Evolutionary conservation across 2,797 vertebrate genomes (phyloP).

Genomic region (Taeniopygia guttata): DNA sequence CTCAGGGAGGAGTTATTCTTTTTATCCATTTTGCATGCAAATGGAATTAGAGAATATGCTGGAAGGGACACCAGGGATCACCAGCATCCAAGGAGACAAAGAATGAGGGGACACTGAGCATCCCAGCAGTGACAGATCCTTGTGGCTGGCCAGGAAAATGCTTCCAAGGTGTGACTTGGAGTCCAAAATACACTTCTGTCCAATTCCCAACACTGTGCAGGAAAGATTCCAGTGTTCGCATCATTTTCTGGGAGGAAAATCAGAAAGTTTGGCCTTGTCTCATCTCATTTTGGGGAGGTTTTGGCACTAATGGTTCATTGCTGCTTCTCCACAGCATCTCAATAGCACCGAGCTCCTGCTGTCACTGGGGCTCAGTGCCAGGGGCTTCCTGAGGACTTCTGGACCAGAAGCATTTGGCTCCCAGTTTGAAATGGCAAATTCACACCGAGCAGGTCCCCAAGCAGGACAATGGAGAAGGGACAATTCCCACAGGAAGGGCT

Average conservation of each 20-base stretch:
- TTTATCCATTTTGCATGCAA: background rate
- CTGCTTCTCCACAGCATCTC: background rate
- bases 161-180: background rate
- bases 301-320: background rate
- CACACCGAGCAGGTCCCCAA: background rate
- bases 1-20: background rate
- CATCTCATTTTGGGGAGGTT: background rate
- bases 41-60: background rate
- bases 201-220: background rate
- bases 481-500: background rate
- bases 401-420: background rate
- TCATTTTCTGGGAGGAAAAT: background rate
- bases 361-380: accelerated
- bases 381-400: background rate
- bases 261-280: background rate
- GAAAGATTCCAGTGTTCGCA: background rate
- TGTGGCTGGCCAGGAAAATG: background rate
- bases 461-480: background rate
- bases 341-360: background rate
- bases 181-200: background rate
- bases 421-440: background rate
- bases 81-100: background rate
- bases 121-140: background rate
- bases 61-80: background rate
- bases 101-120: background rate